Evolutionary conservation across 1,140 invertebrate species (phyloP).

Genomic region (Venustaconcha ellipsiformis): DNA sequence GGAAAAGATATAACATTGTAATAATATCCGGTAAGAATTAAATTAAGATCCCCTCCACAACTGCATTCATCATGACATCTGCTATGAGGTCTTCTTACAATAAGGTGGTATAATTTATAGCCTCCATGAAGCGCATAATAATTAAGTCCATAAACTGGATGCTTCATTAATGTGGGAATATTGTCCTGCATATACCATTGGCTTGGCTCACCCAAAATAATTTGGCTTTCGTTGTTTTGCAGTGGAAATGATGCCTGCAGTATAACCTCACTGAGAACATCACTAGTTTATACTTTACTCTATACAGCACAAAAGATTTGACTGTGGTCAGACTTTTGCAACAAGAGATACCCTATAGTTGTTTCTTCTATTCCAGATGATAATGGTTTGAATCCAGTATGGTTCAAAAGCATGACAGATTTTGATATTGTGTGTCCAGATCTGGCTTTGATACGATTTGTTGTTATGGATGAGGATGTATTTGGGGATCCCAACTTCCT

Average conservation of each 20-base stretch:
- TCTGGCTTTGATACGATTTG: constrained; percentile 90
- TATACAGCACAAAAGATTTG: background rate
- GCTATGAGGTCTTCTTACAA: too few relatives aligned
- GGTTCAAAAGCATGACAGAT: constrained; percentile 89
- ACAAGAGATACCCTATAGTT: background rate
- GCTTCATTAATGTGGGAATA: too few relatives aligned
- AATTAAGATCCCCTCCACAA: too few relatives aligned
- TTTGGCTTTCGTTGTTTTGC: background rate
- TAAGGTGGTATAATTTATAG: too few relatives aligned
- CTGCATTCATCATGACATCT: too few relatives aligned
- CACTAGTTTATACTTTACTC: background rate
- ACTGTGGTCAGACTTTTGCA: background rate
- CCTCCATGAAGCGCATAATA: too few relatives aligned
- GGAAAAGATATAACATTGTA: too few relatives aligned
- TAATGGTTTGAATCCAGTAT: constrained; percentile 97
- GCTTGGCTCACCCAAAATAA: background rate
- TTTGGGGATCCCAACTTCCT: constrained; percentile 98
- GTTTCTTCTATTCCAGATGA: constrained; percentile 77
- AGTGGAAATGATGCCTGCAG: background rate
- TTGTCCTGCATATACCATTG: background rate
- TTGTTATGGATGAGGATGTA: constrained; percentile 97
- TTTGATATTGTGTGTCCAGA: constrained; percentile 92
- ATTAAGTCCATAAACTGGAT: background rate
- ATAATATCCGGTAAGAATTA: too few relatives aligned
- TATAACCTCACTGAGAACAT: background rate